These are phyloP conservation scores for Rhopilema esculentum DNA, from an alignment of 30 jellyfish, hydroid and myxozoan species.

Conservation along the genomic window DNA sequence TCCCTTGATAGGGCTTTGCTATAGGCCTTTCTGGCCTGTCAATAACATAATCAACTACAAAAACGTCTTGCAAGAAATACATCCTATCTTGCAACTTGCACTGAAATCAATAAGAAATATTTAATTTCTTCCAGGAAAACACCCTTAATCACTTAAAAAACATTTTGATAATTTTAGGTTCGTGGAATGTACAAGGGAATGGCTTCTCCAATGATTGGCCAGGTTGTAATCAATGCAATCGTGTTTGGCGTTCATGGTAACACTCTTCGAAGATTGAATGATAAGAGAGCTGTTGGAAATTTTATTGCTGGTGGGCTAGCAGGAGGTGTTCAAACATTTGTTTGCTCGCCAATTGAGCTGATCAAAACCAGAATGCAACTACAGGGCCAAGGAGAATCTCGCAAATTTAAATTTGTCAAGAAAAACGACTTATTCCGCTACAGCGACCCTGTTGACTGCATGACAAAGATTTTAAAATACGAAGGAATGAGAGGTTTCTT, in stretches of 20 bases:
- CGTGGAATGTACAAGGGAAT: slow-evolving; percentile 91
- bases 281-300: slow-evolving; percentile 64
- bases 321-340: slow-evolving; percentile 76
- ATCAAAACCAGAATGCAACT: slow-evolving; percentile 86
- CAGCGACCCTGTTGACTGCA: slow-evolving; percentile 72
- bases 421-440: slow-evolving; percentile 26
- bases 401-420: background rate
- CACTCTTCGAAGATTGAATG: slow-evolving; percentile 45
- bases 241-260: slow-evolving; percentile 91
- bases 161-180: slow-evolving; percentile 10
- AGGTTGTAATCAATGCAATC: slow-evolving; percentile 73
- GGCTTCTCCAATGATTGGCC: slow-evolving; percentile 92
- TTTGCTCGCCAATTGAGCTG: slow-evolving; percentile 84
- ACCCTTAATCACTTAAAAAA: background rate
- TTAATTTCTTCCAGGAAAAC: no score
- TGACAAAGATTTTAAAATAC: slow-evolving; percentile 38
- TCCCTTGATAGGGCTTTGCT: no score
- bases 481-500: slow-evolving; percentile 77
- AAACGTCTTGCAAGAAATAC: no score
- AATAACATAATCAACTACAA: no score
- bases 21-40: no score
- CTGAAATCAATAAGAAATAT: no score
- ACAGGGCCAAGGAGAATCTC: slow-evolving; percentile 77
- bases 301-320: slow-evolving; percentile 88
- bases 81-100: no score